These are phyloP conservation scores for Exocentrus adspersus DNA, from an alignment of 2,888 invertebrate species.

Conservation along the genomic window DNA sequence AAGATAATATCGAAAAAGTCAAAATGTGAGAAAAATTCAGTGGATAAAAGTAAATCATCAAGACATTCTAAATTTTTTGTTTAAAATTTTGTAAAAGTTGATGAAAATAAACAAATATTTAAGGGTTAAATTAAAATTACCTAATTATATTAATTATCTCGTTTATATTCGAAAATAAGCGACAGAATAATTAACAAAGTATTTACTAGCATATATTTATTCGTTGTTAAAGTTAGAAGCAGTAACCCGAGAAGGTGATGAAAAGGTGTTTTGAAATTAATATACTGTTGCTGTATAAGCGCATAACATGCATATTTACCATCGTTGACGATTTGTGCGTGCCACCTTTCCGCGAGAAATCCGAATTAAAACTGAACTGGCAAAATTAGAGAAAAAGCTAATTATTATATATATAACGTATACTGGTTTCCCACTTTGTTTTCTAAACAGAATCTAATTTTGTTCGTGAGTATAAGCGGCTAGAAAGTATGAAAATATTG, in stretches of 20 bases:
- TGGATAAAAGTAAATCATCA: no score
- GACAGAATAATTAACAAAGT: not conserved
- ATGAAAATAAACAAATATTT: no score
- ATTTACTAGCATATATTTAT: not conserved
- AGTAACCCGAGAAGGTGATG: no score
- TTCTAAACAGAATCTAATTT: constrained; percentile 34
- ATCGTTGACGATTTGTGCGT: not conserved
- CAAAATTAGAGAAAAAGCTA: constrained; percentile 14
- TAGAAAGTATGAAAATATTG: constrained; percentile 39
- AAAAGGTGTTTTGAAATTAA: no score
- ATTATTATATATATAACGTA: constrained; percentile 28
- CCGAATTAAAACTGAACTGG: constrained; percentile 16
- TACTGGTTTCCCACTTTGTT: constrained; percentile 37
- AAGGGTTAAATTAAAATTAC: no score
- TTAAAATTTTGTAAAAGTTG: no score
- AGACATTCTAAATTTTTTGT: no score
- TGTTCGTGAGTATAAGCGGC: constrained; percentile 31
- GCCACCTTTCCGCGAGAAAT: constrained; percentile 15
- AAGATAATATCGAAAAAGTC: no score
- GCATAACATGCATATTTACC: constrained; percentile 7
- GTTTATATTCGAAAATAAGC: no score
- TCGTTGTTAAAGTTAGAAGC: not conserved
- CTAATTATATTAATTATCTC: no score
- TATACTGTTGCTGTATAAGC: not conserved
- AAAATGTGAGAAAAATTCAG: no score